These are phyloP conservation scores for Pteronotus mesoamericanus DNA, from an alignment of 2,797 vertebrate genomes.

Conservation along the genomic window DNA sequence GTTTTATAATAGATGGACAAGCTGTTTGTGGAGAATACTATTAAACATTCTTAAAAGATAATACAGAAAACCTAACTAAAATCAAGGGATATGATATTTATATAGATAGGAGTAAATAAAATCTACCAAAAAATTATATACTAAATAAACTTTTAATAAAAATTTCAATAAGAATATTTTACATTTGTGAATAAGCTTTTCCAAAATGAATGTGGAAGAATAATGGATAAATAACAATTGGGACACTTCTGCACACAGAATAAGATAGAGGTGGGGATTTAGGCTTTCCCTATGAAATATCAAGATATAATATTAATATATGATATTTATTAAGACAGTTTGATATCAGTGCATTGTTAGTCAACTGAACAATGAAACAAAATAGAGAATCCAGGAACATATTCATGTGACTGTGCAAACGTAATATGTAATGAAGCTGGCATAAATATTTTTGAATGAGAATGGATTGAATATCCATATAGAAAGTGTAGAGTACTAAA, in stretches of 20 bases:
- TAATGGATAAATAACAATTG: neutral
- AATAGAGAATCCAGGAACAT: neutral
- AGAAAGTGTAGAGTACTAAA: neutral
- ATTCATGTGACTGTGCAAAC: neutral
- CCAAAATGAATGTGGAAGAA: neutral
- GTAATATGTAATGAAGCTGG: neutral
- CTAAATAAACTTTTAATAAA: neutral
- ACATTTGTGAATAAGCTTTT: neutral
- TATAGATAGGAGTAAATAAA: neutral
- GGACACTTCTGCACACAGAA: neutral
- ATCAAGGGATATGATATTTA: neutral
- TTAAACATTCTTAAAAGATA: neutral
- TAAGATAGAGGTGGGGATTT: neutral
- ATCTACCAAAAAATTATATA: neutral
- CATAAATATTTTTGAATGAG: neutral
- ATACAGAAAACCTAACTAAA: neutral
- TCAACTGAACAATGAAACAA: neutral
- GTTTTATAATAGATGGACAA: neutral
- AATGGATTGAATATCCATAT: neutral
- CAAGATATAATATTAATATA: neutral
- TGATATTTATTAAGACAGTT: neutral
- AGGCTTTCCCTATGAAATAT: neutral
- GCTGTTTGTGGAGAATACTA: neutral
- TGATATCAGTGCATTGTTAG: neutral
- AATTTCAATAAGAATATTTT: neutral